Evolutionary conservation across 2,888 invertebrate species (phyloP).

Genomic region (Pristionchus japonicus): DNA sequence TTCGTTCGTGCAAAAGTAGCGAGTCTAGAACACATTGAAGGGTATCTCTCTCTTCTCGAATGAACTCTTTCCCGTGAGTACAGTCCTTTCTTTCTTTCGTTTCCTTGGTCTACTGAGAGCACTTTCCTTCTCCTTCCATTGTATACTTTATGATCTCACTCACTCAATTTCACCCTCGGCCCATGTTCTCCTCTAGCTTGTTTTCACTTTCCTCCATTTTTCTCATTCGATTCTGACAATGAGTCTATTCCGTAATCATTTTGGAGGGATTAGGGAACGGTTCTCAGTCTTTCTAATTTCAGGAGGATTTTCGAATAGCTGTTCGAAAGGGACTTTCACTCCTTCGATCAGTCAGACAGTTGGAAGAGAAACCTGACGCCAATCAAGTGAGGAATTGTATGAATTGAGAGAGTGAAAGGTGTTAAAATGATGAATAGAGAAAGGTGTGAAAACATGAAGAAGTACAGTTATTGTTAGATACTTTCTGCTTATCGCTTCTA

Average conservation of each 20-base stretch:
- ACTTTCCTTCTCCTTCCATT: slow-evolving; percentile 5
- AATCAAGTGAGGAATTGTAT: slow-evolving; percentile 38
- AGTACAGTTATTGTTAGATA: background rate
- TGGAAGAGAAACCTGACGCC: slow-evolving; percentile 70
- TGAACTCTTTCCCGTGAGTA: background rate
- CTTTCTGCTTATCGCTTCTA: too few species aligned
- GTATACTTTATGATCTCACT: slow-evolving; percentile 5
- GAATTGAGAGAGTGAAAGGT: background rate
- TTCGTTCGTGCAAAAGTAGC: too few species aligned
- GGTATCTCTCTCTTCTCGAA: background rate
- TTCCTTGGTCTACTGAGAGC: slow-evolving; percentile 1
- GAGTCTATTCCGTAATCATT: background rate
- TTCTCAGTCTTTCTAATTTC: slow-evolving; percentile 51
- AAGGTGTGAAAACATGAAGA: background rate
- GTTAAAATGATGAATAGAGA: background rate
- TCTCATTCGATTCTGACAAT: background rate
- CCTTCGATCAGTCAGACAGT: slow-evolving; percentile 80
- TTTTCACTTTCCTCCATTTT: background rate
- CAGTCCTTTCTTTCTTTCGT: background rate
- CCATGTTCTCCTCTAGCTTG: slow-evolving; percentile 6
- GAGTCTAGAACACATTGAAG: too few species aligned
- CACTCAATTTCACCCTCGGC: background rate
- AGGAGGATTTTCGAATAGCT: slow-evolving; percentile 89
- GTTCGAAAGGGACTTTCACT: slow-evolving; percentile 91
- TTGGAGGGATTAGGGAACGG: background rate